These are phyloP conservation scores for Episyrphus balteatus DNA, from an alignment of 1,140 invertebrate species.

Conservation along the genomic window DNA sequence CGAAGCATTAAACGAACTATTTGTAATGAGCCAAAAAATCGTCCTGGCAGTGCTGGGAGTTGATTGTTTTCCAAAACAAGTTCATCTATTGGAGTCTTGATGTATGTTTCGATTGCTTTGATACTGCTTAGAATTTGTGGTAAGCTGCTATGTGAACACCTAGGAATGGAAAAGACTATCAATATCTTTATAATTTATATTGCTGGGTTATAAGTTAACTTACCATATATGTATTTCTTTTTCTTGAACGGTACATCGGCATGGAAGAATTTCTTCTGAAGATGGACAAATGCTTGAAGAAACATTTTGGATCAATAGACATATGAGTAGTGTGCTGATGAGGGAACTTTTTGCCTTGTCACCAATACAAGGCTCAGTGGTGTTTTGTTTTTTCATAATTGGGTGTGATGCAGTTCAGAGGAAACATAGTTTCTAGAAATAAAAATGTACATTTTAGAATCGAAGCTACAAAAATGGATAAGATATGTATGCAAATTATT, in stretches of 20 bases:
- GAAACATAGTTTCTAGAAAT: no score
- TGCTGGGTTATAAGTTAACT: constrained; percentile 2
- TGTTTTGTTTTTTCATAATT: no score
- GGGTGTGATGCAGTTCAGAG: no score
- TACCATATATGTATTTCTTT: constrained; percentile 43
- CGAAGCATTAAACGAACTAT: constrained; percentile 69
- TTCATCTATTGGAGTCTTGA: constrained; percentile 65
- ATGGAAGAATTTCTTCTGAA: constrained; percentile 39
- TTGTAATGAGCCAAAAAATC: constrained; percentile 59
- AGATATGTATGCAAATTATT: no score
- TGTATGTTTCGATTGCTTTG: constrained; percentile 53
- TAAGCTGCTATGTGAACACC: constrained; percentile 79
- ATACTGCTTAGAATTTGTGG: constrained; percentile 60
- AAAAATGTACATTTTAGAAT: no score
- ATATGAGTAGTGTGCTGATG: no score
- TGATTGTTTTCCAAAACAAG: constrained; percentile 78
- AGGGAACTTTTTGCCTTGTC: no score
- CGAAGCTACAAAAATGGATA: no score
- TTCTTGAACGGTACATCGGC: constrained; percentile 37
- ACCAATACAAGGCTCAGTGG: no score
- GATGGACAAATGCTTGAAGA: constrained; percentile 32
- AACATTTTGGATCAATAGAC: no score
- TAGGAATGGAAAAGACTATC: constrained; percentile 32
- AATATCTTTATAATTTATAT: not conserved
- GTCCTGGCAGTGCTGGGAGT: constrained; percentile 65